Evolutionary conservation across 2,797 vertebrate species (phyloP).

Genomic region (Sphaeramia orbicularis): DNA sequence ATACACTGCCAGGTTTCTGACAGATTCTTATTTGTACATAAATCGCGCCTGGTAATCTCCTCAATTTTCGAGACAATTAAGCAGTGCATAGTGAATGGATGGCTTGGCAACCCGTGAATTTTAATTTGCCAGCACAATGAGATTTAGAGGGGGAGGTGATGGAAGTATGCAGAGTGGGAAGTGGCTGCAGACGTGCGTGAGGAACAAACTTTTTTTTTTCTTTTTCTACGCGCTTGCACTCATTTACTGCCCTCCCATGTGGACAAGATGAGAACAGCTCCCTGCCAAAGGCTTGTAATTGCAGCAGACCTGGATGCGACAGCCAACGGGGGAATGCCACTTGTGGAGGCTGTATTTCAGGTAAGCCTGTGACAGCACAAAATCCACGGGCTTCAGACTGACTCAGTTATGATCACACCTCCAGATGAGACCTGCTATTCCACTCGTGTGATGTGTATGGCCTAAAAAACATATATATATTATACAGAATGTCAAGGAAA

Average conservation of each 20-base stretch:
- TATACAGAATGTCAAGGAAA: constrained; percentile 26
- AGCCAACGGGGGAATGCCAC: constrained; percentile 32
- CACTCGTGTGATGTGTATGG: constrained; percentile 42
- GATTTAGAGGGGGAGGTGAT: constrained; percentile 67
- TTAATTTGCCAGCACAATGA: constrained; percentile 80
- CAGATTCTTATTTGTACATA: constrained; percentile 77
- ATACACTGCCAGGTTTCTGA: constrained; percentile 63
- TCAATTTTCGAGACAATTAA: constrained; percentile 84
- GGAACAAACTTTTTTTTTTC: constrained; percentile 46
- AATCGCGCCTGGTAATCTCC: constrained; percentile 74
- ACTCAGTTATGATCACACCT: constrained; percentile 59
- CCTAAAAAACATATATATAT: constrained; percentile 24
- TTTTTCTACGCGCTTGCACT: constrained; percentile 51
- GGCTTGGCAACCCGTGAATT: constrained; percentile 77
- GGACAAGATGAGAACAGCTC: constrained; percentile 50
- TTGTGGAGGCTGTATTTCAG: constrained; percentile 46
- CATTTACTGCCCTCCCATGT: constrained; percentile 67
- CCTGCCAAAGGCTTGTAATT: constrained; percentile 64
- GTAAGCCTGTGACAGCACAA: constrained; percentile 51
- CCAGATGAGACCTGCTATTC: constrained; percentile 54
- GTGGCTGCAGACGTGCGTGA: constrained; percentile 60
- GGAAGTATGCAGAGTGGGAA: constrained; percentile 61
- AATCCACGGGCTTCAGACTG: constrained; percentile 62
- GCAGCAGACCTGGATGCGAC: constrained; percentile 46
- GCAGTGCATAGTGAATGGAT: constrained; percentile 76